These are phyloP conservation scores for Artemia sp. DNA, from an alignment of 2,888 invertebrate species.

Conservation along the genomic window DNA sequence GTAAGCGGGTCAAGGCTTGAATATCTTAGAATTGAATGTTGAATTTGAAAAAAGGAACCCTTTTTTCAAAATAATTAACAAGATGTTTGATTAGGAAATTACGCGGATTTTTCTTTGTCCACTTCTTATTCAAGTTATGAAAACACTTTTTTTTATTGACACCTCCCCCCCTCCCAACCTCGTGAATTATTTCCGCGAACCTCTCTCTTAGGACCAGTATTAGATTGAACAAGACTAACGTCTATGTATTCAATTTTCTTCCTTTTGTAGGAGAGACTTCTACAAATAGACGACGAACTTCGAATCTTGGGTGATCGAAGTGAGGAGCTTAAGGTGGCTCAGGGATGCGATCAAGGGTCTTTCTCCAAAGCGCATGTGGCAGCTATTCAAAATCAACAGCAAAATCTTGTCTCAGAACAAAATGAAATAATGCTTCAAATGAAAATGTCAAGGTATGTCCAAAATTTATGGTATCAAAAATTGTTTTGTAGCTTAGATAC, in stretches of 20 bases:
- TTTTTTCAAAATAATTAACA: too few relatives aligned
- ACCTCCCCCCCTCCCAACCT: background rate
- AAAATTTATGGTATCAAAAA: too few relatives aligned
- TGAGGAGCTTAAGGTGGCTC: slow-evolving; percentile 33
- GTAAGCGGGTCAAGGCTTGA: too few relatives aligned
- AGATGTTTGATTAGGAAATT: too few relatives aligned
- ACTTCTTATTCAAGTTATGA: too few relatives aligned
- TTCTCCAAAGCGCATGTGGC: slow-evolving; percentile 31
- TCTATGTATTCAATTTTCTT: background rate
- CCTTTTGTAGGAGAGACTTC: slow-evolving; percentile 33
- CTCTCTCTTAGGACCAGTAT: slow-evolving; percentile 1
- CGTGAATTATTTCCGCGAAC: background rate
- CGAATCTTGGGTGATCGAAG: slow-evolving; percentile 32
- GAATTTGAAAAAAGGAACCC: too few relatives aligned
- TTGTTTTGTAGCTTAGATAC: too few relatives aligned
- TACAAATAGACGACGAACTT: slow-evolving; percentile 35
- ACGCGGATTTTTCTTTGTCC: too few relatives aligned
- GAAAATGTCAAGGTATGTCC: background rate
- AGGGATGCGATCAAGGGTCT: slow-evolving; percentile 30
- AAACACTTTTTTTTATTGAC: background rate
- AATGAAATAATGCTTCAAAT: slow-evolving; percentile 32
- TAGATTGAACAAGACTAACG: background rate
- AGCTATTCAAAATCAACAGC: slow-evolving; percentile 31
- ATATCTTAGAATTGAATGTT: too few relatives aligned
- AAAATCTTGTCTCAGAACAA: slow-evolving; percentile 35